Base-by-base conservation (phyloP, 2,888 invertebrate species). In the Aphelenchoides bicaudatus region DNA sequence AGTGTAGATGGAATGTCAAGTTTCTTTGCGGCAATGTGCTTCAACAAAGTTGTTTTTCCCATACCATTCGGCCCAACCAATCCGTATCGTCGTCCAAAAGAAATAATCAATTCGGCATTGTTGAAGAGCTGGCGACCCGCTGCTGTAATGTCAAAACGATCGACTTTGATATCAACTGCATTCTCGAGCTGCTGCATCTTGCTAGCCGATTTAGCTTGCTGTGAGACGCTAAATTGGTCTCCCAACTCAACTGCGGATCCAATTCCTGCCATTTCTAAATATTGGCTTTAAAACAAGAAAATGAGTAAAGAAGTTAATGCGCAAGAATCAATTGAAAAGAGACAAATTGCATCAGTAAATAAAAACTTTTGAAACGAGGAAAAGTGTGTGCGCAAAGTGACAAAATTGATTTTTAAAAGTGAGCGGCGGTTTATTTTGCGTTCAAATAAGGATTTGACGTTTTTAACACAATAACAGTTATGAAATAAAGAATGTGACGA, bases 41-140 rank as follows among this genome's bases (percentile, higher is more conserved):
- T 86, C 56, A 98, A 82, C 27, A 98, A 81, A 0, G 98, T 99
- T 0, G 98, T 98, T 83, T 99, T 98, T 13, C 98, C 98, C 83
- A 98, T 93, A 87, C 91, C 98, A 81, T 98, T 98, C 0, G 98
- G 98, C 25, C 98, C 98, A 1, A 99, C 96, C 3, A 98, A 84
- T 74, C 98, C 98, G 81, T 99, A 99, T 72, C 91, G 86, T 46
- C 96, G 85, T 0, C 93, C 91, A 75, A 88, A 86, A 0, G 94
- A 92, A 70, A 99, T 93, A 52, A 90, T 83, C 30, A 99, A 82
- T 80, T 87, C 90, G 0, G 98, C 94, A 81, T 98, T 96, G 30
- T 91, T 88, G 80, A 99, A 96, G 46, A 98, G 84, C 79, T 94
- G 91, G 75, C 98, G 91, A 56, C 98, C 98, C 80, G 91, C 89